Evolutionary conservation across 1,140 invertebrate genomes (phyloP), one percentile per base, ranked within the genome.

Genomic region (Drosophila seguyi): DNA sequence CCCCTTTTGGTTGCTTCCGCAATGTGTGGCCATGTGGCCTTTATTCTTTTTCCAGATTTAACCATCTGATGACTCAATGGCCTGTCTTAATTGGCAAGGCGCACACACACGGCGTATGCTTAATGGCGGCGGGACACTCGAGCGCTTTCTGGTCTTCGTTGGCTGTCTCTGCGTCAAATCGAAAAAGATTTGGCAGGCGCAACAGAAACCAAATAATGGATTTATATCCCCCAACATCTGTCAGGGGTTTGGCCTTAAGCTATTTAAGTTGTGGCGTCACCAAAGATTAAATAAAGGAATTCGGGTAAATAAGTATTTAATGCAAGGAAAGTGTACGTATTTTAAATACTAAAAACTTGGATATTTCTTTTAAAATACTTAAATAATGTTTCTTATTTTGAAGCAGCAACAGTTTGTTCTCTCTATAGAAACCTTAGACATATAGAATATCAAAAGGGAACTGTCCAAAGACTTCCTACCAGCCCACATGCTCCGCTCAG

Each of bases 21-120:
- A 71, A 57, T 36, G 52, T 72, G 53, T 50, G 67, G 57, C 47
- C 69, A 75, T 74, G 48, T 74, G 50, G 58, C 57, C 47, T 62
- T 74, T 63, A 55, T 75, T 55, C 41, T 53, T 53, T 65, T 60
- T 42, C 27, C 41, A 20, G 36, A 52, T 50, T 45, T 41, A 47
- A 10, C 50, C 45, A 44, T 31, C 41, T 75, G 71, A 75, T 75
- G 73, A 75, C 73, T 75, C 71, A 75, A 75, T 75, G 73, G 71
- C 25, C 71, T 38, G 71, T 36, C 45, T 68, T 77, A 60, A 77
- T 77, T 67, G 73, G 71, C 52, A 75, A 75, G 59, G 48, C 66
- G 53, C 11, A 53, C 66, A 71, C 55, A 72, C 71, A 60, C 71
- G 38, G 68, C 71, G 67, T 73, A 75, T 75, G 36, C 73, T 74